These are phyloP conservation scores for Pelusios castaneus DNA, from an alignment of 2,113 vertebrate species.

Conservation along the genomic window DNA sequence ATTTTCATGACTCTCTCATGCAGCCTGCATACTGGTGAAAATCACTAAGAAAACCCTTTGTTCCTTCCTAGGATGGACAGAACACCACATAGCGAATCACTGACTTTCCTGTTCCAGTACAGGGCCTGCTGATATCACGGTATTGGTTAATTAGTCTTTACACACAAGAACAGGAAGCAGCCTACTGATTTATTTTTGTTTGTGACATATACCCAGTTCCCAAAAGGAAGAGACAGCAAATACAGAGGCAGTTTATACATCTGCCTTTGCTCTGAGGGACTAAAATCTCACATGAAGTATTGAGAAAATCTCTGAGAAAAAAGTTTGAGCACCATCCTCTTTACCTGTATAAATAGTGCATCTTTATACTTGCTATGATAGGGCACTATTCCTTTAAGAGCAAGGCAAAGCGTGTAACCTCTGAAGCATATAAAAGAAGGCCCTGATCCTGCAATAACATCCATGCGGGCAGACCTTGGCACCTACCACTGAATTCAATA, in stretches of 20 bases:
- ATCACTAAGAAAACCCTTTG: background rate
- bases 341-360: background rate
- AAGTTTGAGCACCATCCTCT: background rate
- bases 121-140: background rate
- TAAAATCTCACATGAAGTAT: background rate
- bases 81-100: background rate
- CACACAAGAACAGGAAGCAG: background rate
- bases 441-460: background rate
- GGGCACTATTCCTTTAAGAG: background rate
- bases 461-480: background rate
- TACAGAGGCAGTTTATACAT: background rate
- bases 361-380: background rate
- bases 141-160: background rate
- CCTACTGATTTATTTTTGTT: background rate
- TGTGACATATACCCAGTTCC: background rate
- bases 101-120: background rate
- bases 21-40: constrained; percentile 35
- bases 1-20: constrained; percentile 40
- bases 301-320: background rate
- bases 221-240: background rate
- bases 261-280: background rate
- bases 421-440: background rate
- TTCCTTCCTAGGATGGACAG: background rate
- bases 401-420: background rate
- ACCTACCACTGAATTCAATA: background rate